Conservation (phyloP, 2,888 invertebrate species). For the Timandra comae region DNA sequence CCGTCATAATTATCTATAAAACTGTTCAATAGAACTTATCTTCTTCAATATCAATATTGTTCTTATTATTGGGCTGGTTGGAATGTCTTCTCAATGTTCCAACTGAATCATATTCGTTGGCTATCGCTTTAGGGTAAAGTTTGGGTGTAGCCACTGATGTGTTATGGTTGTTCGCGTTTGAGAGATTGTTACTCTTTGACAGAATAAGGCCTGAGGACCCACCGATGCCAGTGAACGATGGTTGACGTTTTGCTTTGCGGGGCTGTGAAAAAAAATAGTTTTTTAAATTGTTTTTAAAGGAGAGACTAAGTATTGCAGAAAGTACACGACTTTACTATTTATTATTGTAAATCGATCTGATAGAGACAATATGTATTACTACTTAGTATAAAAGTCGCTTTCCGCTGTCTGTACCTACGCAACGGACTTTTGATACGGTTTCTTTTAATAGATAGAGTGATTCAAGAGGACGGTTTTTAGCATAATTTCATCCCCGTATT, state of each 20-base stretch:
- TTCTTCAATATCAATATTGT: conserved; percentile 78
- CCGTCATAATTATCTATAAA: too few relatives aligned
- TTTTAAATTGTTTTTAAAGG: too few relatives aligned
- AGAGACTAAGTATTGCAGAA: too few relatives aligned
- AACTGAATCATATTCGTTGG: conserved; percentile 85
- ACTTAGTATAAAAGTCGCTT: too few relatives aligned
- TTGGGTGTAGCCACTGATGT: conserved; percentile 78
- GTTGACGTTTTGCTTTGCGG: conserved; percentile 79
- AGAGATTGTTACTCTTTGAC: conserved; percentile 76
- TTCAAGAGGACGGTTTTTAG: too few relatives aligned
- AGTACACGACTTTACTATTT: too few relatives aligned
- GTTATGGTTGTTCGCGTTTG: conserved; percentile 79
- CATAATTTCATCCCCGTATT: too few relatives aligned
- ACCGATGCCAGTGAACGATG: conserved; percentile 80
- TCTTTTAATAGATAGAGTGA: too few relatives aligned
- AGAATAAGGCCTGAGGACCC: conserved; percentile 71
- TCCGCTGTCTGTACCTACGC: too few relatives aligned
- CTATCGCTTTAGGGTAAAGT: conserved; percentile 81
- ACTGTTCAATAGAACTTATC: conserved; percentile 79
- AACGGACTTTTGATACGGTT: too few relatives aligned
- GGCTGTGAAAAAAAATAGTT: conserved; percentile 48
- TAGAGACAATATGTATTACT: too few relatives aligned
- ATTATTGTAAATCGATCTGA: too few relatives aligned
- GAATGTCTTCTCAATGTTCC: conserved; percentile 87
- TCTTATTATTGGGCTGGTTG: conserved; percentile 81